Conservation (phyloP, 1,140 invertebrate genomes). For the Drosophila pectinifera region DNA sequence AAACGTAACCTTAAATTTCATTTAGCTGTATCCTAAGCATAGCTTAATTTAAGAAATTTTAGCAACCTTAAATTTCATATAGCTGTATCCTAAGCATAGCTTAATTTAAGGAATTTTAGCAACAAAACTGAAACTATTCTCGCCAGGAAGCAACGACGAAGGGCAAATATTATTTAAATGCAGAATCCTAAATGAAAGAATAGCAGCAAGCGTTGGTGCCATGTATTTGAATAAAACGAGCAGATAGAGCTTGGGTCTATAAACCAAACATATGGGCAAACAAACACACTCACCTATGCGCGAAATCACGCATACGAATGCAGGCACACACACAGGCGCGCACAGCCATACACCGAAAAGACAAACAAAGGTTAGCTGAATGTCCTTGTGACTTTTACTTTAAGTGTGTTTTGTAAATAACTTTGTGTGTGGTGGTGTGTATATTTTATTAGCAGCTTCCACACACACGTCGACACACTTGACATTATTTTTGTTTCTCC, state of each 20-base stretch:
- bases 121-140: constrained; percentile 2
- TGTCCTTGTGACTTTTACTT: constrained; percentile 65
- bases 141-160: background rate
- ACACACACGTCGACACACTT: constrained; percentile 32
- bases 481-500: constrained; percentile 63
- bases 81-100: too few species aligned
- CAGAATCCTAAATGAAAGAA: constrained; percentile 11
- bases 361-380: constrained; percentile 52
- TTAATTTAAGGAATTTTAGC: background rate
- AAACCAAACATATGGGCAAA: constrained; percentile 57
- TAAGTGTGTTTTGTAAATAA: constrained; percentile 30
- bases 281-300: constrained; percentile 49
- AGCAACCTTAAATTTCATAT: too few species aligned
- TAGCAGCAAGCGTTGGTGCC: background rate
- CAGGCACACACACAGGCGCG: constrained; percentile 28
- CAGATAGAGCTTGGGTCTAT: constrained; percentile 55
- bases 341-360: constrained; percentile 32
- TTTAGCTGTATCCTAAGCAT: too few species aligned
- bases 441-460: constrained; percentile 20
- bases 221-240: constrained; percentile 27
- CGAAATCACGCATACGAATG: constrained; percentile 14
- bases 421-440: constrained; percentile 27
- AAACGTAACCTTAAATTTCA: too few species aligned
- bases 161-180: constrained; percentile 6
- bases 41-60: background rate